Conservation (phyloP, 2,113 vertebrate genomes). For the Conger conger region DNA sequence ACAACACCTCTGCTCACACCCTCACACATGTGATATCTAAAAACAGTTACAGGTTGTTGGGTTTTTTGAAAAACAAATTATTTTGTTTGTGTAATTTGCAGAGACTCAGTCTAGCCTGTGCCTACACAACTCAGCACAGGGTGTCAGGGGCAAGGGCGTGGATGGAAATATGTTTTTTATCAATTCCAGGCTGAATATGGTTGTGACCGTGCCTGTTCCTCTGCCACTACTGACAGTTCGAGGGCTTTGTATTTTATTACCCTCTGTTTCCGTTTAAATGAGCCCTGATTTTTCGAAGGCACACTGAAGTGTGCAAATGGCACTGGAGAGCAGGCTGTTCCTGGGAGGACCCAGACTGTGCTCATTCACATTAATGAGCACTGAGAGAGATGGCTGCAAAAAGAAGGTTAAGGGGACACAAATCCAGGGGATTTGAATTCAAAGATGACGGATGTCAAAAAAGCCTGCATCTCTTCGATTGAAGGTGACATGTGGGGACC, state of each 20-base stretch:
- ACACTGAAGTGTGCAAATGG: background rate
- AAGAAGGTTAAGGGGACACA: slow-evolving; percentile 35
- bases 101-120: slow-evolving; percentile 4
- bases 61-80: slow-evolving; percentile 23
- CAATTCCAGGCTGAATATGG: no score
- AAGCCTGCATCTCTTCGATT: slow-evolving; percentile 53
- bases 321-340: background rate
- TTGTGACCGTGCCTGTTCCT: background rate
- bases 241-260: slow-evolving; percentile 19
- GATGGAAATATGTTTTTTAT: background rate
- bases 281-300: slow-evolving; percentile 2
- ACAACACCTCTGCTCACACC: background rate
- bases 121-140: background rate
- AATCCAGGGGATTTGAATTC: slow-evolving; percentile 41
- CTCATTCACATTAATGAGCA: slow-evolving; percentile 20
- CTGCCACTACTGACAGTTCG: background rate
- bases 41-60: background rate
- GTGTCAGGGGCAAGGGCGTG: no score
- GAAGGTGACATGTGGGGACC: slow-evolving; percentile 55
- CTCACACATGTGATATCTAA: slow-evolving; percentile 14
- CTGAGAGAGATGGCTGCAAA: slow-evolving; percentile 7
- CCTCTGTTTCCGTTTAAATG: slow-evolving; percentile 14
- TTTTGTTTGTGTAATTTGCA: slow-evolving; percentile 16
- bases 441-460: slow-evolving; percentile 59
- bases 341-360: background rate